These are phyloP conservation scores for Papilio polytes DNA, from an alignment of 1,140 invertebrate species.

Conservation along the genomic window DNA sequence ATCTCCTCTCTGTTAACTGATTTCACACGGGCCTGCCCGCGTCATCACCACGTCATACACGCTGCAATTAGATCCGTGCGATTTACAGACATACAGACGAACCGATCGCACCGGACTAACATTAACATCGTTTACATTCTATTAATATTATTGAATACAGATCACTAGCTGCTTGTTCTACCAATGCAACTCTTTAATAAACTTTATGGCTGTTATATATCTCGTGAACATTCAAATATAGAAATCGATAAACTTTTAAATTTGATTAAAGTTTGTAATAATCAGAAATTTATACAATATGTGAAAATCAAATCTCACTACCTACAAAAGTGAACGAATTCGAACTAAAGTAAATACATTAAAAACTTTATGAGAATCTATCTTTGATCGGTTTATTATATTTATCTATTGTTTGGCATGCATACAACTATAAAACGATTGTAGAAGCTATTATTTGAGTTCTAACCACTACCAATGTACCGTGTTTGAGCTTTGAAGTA, in stretches of 20 bases:
- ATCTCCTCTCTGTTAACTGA: not conserved
- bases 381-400: not conserved
- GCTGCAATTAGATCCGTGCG: constrained; percentile 22
- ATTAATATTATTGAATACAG: not conserved
- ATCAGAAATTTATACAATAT: no score
- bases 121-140: constrained; percentile 3
- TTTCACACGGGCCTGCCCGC: constrained; percentile 23
- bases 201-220: not conserved
- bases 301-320: no score
- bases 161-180: not conserved
- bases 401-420: not conserved
- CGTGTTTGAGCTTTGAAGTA: not conserved
- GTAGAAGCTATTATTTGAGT: not conserved
- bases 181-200: not conserved
- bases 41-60: not conserved
- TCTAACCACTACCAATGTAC: not conserved
- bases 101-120: not conserved
- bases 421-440: constrained; percentile 17
- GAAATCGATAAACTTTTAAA: no score
- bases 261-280: no score
- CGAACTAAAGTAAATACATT: not conserved
- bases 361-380: no score
- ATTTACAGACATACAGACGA: not conserved
- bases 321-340: not conserved
- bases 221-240: not conserved